Percentiles rank a stretch among this genome's conserved stretches.
phyloP scores from a whole-genome alignment of 2,113 vertebrate genomes.

The Stomatorhinus ivindoensis region DNA sequence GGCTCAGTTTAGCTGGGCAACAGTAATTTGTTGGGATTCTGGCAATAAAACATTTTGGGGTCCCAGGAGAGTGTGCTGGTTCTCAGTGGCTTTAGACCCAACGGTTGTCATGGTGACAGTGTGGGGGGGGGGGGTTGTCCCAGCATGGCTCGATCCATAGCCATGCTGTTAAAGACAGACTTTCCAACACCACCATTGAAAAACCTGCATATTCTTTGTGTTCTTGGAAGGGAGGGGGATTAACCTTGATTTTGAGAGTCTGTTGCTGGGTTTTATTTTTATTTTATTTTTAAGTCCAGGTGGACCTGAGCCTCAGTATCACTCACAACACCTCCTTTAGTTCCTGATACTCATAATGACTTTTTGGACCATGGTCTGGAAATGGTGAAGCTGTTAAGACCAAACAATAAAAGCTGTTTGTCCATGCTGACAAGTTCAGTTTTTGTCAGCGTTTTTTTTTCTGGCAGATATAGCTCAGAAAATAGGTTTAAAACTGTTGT shows the following conservation, averaged over 20 bases:
- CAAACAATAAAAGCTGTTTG: slow-evolving; percentile 3
- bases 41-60: background rate
- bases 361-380: slow-evolving; percentile 49
- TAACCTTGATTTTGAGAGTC: background rate
- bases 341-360: slow-evolving; percentile 6
- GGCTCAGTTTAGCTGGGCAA: background rate
- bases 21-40: background rate
- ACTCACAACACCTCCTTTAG: background rate
- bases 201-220: background rate
- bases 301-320: background rate
- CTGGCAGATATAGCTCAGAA: slow-evolving; percentile 15
- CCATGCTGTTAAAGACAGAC: background rate
- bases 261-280: background rate
- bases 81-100: background rate
- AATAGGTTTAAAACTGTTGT: slow-evolving; percentile 38
- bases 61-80: background rate
- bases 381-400: slow-evolving; percentile 42
- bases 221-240: background rate
- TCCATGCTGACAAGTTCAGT: slow-evolving; percentile 20
- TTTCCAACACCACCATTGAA: background rate
- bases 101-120: background rate
- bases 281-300: background rate
- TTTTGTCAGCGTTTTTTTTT: slow-evolving; percentile 32
- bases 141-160: background rate
- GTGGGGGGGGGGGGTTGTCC: background rate